phyloP scores from a whole-genome alignment of 2,113 vertebrate species.

The Perccottus glenii region DNA sequence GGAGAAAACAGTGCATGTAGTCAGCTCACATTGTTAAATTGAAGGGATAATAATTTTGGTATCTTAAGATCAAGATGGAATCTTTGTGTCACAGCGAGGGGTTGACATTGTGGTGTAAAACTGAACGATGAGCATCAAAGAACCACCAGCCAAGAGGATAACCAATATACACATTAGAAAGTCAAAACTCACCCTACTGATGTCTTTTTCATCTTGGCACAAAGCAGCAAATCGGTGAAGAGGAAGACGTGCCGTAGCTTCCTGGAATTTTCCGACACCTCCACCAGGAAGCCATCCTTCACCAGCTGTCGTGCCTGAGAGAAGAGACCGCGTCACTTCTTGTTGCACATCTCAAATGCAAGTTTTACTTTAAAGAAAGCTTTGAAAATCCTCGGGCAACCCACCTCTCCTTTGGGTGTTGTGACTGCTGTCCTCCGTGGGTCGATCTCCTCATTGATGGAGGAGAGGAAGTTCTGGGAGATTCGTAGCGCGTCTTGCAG shows the following conservation, averaged over 20 bases:
- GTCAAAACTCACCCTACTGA: slow-evolving; percentile 85
- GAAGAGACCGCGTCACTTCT: slow-evolving; percentile 28
- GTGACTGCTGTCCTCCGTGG: slow-evolving; percentile 93
- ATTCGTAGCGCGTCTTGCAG: slow-evolving; percentile 96
- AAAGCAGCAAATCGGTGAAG: slow-evolving; percentile 97
- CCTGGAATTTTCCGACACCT: slow-evolving; percentile 92
- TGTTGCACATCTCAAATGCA: neutral
- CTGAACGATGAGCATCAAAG: neutral
- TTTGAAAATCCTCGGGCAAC: neutral
- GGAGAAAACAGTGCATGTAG: no score
- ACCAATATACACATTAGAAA: neutral
- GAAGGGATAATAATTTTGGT: no score
- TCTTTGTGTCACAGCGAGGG: neutral
- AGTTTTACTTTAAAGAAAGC: neutral
- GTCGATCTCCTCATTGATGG: slow-evolving; percentile 98
- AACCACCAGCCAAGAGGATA: neutral
- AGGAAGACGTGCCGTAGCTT: slow-evolving; percentile 98
- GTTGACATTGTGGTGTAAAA: neutral
- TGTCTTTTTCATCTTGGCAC: slow-evolving; percentile 97
- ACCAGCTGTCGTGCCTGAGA: slow-evolving; percentile 92
- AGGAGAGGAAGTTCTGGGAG: slow-evolving; percentile 98
- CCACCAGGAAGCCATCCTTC: slow-evolving; percentile 98
- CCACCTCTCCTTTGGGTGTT: slow-evolving; percentile 96
- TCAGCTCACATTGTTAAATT: no score
- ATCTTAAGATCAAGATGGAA: neutral